Percentiles rank a stretch among this genome's conserved stretches.
Evolutionary conservation across 2,888 invertebrate species (phyloP).

Genomic region (Oxytorus armatus): DNA sequence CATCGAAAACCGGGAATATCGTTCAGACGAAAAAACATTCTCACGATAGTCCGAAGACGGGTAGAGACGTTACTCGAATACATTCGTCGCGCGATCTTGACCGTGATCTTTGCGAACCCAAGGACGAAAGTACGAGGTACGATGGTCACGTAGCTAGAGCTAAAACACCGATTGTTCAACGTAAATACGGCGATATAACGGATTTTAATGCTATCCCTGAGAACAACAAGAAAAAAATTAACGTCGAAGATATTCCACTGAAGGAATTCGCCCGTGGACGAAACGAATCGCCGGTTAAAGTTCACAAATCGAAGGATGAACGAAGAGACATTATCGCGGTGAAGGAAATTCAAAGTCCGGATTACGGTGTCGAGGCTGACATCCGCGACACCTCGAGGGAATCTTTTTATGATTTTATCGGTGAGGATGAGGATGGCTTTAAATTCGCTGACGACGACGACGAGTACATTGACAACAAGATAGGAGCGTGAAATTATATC

Average conservation of each 20-base stretch:
- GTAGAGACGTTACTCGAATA: background rate
- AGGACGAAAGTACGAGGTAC: constrained; percentile 57
- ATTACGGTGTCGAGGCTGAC: constrained; percentile 78
- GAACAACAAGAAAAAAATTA: constrained; percentile 55
- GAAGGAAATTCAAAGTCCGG: constrained; percentile 76
- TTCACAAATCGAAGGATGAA: constrained; percentile 73
- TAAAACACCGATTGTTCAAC: constrained; percentile 68
- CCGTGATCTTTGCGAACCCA: constrained; percentile 62
- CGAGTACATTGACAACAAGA: constrained; percentile 80
- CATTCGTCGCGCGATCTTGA: constrained; percentile 49
- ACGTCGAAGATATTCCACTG: constrained; percentile 76
- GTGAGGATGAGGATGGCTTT: constrained; percentile 78
- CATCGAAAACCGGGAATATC: constrained; percentile 44
- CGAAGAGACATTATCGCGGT: constrained; percentile 67
- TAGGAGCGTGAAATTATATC: constrained; percentile 70
- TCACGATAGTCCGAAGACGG: constrained; percentile 45
- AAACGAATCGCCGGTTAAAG: constrained; percentile 75
- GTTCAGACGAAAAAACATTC: constrained; percentile 46
- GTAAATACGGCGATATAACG: constrained; percentile 69
- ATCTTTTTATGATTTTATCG: constrained; percentile 78
- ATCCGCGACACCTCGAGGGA: constrained; percentile 75
- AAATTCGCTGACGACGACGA: constrained; percentile 82
- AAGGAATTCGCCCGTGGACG: constrained; percentile 76
- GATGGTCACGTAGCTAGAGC: constrained; percentile 52
- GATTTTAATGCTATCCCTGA: constrained; percentile 69